Conservation (phyloP, 2,888 invertebrate species). For the Idaea dimidiata region DNA sequence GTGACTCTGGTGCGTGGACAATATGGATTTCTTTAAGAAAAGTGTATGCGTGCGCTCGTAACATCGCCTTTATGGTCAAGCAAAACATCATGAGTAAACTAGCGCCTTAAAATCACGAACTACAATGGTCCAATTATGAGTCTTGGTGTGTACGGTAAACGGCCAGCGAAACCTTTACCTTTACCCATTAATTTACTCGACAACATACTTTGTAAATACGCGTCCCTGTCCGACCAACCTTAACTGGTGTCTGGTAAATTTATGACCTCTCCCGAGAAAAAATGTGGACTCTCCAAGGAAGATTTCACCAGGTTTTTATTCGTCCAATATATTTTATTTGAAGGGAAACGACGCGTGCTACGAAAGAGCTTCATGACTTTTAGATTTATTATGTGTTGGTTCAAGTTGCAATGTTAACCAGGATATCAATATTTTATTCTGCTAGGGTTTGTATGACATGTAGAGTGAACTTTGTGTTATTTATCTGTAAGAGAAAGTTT, state of each 20-base stretch:
- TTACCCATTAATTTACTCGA: background rate
- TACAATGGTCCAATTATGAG: too few relatives aligned
- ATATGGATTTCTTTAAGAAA: too few relatives aligned
- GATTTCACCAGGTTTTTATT: conserved; percentile 61
- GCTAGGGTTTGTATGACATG: background rate
- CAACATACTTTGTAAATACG: conserved; percentile 17
- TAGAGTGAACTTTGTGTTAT: background rate
- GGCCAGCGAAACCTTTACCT: too few relatives aligned
- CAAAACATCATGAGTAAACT: too few relatives aligned
- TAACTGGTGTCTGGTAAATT: conserved; percentile 50
- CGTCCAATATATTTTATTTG: conserved; percentile 62
- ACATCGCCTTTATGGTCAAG: too few relatives aligned
- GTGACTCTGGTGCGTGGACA: too few relatives aligned
- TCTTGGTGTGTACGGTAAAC: too few relatives aligned
- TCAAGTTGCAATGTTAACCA: conserved; percentile 23
- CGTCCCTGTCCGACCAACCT: conserved; percentile 28
- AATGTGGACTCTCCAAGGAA: conserved; percentile 58
- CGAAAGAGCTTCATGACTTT: conserved; percentile 41
- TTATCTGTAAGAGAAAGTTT: background rate
- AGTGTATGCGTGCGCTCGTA: too few relatives aligned
- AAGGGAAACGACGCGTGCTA: conserved; percentile 57
- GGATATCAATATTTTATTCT: conserved; percentile 11
- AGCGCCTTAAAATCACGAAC: too few relatives aligned
- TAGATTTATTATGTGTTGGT: conserved; percentile 46
- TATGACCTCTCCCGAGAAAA: conserved; percentile 54